A percentile compares a stretch with the other conserved stretches of the same genome.
Evolutionary conservation across 2,113 vertebrate species (phyloP).

Genomic region (Scytalopus superciliaris): DNA sequence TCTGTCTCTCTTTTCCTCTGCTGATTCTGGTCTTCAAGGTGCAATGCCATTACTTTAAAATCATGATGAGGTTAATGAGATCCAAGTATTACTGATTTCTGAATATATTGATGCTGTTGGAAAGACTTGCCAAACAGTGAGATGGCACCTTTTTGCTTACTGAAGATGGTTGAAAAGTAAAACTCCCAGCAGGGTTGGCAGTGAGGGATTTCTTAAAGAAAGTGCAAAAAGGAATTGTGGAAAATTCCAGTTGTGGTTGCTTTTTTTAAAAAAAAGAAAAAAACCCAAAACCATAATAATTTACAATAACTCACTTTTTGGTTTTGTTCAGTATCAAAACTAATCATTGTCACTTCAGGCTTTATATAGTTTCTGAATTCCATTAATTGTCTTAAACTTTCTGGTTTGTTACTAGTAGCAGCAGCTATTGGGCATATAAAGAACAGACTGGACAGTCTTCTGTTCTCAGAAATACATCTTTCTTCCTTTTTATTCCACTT

Average conservation of each 20-base stretch:
- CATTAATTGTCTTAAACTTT: background rate
- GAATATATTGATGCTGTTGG: background rate
- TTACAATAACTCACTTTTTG: background rate
- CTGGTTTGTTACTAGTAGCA: background rate
- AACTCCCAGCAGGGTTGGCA: background rate
- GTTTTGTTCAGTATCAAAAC: background rate
- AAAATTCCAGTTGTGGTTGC: accelerated
- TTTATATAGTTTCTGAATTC: background rate
- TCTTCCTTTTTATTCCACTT: background rate
- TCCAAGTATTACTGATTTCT: background rate
- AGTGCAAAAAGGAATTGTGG: background rate
- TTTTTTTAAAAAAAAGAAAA: background rate
- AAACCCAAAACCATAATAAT: background rate
- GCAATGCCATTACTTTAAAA: background rate
- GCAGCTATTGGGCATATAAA: background rate
- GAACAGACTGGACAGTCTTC: background rate
- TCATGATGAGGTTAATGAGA: background rate
- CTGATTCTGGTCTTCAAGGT: background rate
- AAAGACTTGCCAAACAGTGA: background rate
- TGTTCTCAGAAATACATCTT: background rate
- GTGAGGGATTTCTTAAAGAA: background rate
- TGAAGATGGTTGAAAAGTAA: background rate
- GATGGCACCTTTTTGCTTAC: background rate
- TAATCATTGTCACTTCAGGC: background rate
- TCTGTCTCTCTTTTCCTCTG: background rate